Evolutionary conservation across 2,888 invertebrate genomes (phyloP).

Genomic region (Ctena decussata): DNA sequence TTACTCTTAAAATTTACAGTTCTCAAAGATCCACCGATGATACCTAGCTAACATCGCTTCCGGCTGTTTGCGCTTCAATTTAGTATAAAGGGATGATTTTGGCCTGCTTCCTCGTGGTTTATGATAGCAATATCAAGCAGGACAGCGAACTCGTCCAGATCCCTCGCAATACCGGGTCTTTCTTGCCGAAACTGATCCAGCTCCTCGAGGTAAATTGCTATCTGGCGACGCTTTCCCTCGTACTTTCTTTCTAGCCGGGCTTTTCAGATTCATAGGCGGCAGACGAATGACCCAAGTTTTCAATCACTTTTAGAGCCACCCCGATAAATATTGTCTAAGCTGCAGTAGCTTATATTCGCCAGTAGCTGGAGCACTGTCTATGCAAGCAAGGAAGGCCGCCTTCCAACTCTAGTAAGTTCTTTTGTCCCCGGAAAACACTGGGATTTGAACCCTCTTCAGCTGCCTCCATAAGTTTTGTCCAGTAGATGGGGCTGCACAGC

Average conservation of each 20-base stretch:
- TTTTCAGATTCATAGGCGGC: slow-evolving; percentile 27
- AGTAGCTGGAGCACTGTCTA: too few species aligned
- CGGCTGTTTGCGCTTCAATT: slow-evolving; percentile 24
- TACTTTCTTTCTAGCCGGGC: slow-evolving; percentile 15
- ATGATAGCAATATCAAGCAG: slow-evolving; percentile 11
- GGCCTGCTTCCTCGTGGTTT: slow-evolving; percentile 28
- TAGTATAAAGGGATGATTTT: slow-evolving; percentile 18
- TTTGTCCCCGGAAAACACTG: too few species aligned
- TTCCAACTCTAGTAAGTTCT: too few species aligned
- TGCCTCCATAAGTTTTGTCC: too few species aligned
- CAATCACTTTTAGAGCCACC: too few species aligned
- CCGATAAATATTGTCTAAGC: too few species aligned
- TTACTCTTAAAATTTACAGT: too few species aligned
- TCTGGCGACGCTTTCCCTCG: slow-evolving; percentile 17
- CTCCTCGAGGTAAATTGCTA: neutral
- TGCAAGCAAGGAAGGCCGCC: too few species aligned
- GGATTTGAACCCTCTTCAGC: too few species aligned
- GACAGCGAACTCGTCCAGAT: slow-evolving; percentile 8
- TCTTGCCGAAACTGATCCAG: neutral
- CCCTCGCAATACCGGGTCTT: neutral
- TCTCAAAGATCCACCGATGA: neutral
- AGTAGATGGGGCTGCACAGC: too few species aligned
- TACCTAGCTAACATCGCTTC: too few species aligned
- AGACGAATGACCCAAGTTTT: slow-evolving; percentile 28
- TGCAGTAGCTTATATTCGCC: too few species aligned